These are phyloP conservation scores for Cheilosia pagana DNA, from an alignment of 2,888 invertebrate genomes.

Conservation along the genomic window DNA sequence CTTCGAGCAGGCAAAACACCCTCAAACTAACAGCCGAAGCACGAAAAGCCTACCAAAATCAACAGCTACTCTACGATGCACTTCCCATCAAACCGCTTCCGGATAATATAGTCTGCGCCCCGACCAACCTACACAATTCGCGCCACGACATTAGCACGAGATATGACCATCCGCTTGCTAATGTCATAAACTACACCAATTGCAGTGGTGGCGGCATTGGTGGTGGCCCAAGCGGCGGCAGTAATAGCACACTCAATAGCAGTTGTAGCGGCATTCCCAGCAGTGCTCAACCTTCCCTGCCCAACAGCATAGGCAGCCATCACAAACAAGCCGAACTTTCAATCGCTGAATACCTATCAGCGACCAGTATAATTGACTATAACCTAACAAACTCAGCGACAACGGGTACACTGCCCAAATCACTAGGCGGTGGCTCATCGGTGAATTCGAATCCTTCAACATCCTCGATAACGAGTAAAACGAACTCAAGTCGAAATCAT, in stretches of 20 bases:
- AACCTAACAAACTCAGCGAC: constrained; percentile 81
- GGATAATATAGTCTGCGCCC: constrained; percentile 67
- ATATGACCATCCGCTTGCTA: constrained; percentile 80
- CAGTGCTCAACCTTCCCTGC: constrained; percentile 68
- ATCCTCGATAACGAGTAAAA: constrained; percentile 81
- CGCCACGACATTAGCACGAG: constrained; percentile 78
- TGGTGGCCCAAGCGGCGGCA: constrained; percentile 73
- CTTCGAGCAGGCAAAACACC: constrained; percentile 82
- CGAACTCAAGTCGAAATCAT: constrained; percentile 87
- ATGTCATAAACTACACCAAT: constrained; percentile 77
- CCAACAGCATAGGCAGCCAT: constrained; percentile 72
- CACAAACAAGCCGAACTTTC: constrained; percentile 78
- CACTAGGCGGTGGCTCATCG: constrained; percentile 36
- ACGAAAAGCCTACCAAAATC: constrained; percentile 80
- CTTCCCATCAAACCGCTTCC: constrained; percentile 78
- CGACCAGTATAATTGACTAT: constrained; percentile 82
- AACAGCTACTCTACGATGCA: constrained; percentile 82
- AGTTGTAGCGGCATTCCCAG: constrained; percentile 61
- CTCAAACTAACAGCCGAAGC: constrained; percentile 81
- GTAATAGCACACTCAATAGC: constrained; percentile 78
- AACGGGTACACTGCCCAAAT: constrained; percentile 76
- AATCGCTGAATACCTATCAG: constrained; percentile 81
- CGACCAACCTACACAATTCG: constrained; percentile 63
- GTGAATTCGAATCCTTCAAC: constrained; percentile 65
- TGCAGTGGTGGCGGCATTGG: constrained; percentile 76